A percentile compares a stretch with the other conserved stretches of the same genome.
phyloP scores from a whole-genome alignment of 2,113 vertebrate genomes.

The Nerophis ophidion region DNA sequence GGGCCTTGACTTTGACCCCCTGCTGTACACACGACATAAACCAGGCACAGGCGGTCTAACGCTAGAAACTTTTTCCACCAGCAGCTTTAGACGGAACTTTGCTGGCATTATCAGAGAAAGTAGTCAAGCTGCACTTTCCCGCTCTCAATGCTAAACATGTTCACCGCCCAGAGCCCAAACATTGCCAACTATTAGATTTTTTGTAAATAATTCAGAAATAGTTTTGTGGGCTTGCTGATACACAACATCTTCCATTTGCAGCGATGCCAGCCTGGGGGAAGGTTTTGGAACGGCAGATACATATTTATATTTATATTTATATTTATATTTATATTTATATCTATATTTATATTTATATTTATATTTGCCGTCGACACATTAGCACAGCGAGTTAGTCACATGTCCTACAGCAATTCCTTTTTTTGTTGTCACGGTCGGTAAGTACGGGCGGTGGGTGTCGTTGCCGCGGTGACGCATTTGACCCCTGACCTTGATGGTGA shows the following conservation, averaged over 20 bases:
- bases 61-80: too few species aligned
- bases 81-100: conserved; percentile 24
- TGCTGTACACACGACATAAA: too few species aligned
- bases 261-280: neutral
- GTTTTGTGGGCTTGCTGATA: conserved; percentile 17
- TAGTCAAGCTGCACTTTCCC: conserved; percentile 14
- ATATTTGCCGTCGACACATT: neutral
- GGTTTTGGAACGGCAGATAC: conserved; percentile 3
- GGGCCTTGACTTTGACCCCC: too few species aligned
- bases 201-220: conserved; percentile 8
- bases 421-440: neutral
- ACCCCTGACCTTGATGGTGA: conserved; percentile 71
- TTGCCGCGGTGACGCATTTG: conserved; percentile 9
- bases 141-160: conserved; percentile 29
- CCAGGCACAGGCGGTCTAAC: too few species aligned
- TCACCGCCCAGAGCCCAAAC: conserved; percentile 30
- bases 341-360: too few species aligned
- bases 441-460: neutral
- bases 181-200: conserved; percentile 24
- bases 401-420: conserved; percentile 10
- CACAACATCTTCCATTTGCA: conserved; percentile 5
- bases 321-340: neutral
- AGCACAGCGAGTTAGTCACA: neutral
- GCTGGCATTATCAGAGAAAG: conserved; percentile 22
- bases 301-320: neutral